These are phyloP conservation scores for Cacoxenus indagator DNA, from an alignment of 2,888 invertebrate genomes.

Conservation along the genomic window DNA sequence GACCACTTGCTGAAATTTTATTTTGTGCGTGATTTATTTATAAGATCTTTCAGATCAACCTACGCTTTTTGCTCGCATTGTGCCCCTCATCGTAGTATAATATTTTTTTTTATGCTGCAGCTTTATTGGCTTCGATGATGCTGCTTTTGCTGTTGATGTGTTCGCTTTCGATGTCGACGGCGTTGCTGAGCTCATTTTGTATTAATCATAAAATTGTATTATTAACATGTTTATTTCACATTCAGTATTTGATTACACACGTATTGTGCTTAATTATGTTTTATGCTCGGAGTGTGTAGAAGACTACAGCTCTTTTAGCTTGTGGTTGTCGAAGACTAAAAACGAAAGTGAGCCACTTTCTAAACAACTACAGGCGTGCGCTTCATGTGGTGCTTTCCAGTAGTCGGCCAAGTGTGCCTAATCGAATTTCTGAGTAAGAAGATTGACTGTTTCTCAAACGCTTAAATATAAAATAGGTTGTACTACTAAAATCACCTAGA, in stretches of 20 bases:
- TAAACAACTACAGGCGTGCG: neutral
- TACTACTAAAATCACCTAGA: neutral
- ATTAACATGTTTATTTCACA: slow-evolving; percentile 63
- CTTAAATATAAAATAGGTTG: too few relatives aligned
- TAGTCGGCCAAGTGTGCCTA: too few relatives aligned
- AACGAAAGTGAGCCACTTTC: slow-evolving; percentile 9
- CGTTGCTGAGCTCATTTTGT: slow-evolving; percentile 53
- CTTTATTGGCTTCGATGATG: neutral
- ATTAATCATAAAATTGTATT: slow-evolving; percentile 63
- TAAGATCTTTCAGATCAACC: slow-evolving; percentile 39
- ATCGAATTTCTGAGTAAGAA: too few relatives aligned
- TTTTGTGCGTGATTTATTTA: slow-evolving; percentile 64
- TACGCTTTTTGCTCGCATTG: slow-evolving; percentile 8
- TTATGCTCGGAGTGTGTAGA: neutral
- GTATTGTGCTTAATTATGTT: slow-evolving; percentile 14
- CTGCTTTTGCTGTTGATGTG: neutral
- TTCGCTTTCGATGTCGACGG: neutral
- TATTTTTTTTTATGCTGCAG: too few relatives aligned
- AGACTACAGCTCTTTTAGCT: neutral
- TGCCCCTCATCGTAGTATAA: neutral
- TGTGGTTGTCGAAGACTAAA: neutral
- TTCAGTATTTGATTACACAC: slow-evolving; percentile 60
- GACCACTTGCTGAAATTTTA: slow-evolving; percentile 65
- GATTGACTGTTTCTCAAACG: too few relatives aligned
- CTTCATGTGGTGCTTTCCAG: too few relatives aligned